Percentiles rank a stretch among this genome's conserved stretches.
phyloP scores from a whole-genome alignment of 2,888 invertebrate species.

The Erebia aethiops region DNA sequence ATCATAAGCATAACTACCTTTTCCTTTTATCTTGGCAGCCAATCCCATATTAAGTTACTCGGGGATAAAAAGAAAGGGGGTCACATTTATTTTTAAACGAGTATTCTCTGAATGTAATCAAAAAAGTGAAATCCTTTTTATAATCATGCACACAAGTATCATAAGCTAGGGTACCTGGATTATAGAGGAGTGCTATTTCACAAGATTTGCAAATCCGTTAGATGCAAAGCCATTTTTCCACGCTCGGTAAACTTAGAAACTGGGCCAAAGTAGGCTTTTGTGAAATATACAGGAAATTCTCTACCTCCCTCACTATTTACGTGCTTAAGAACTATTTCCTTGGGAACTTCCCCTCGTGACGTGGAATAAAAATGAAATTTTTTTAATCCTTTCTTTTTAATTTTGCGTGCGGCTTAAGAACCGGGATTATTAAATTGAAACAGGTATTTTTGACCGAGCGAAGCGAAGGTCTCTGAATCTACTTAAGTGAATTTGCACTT shows the following conservation, averaged over 20 bases:
- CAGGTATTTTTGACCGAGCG: too few species aligned
- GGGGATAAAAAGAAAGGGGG: slow-evolving; percentile 38
- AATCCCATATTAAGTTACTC: slow-evolving; percentile 38
- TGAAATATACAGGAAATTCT: slow-evolving; percentile 69
- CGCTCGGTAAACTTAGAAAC: slow-evolving; percentile 77
- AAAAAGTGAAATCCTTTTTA: neutral
- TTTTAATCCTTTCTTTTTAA: slow-evolving; percentile 49
- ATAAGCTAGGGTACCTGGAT: slow-evolving; percentile 36
- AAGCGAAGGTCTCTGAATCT: too few species aligned
- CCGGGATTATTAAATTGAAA: slow-evolving; percentile 31
- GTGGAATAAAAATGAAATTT: slow-evolving; percentile 66
- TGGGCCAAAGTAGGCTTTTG: slow-evolving; percentile 79
- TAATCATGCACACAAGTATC: slow-evolving; percentile 13
- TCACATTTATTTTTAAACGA: too few species aligned
- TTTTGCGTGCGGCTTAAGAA: slow-evolving; percentile 31
- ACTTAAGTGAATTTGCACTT: too few species aligned
- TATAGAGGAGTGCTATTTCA: slow-evolving; percentile 48
- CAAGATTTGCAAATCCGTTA: slow-evolving; percentile 70
- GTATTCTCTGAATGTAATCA: neutral
- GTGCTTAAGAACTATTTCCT: slow-evolving; percentile 74
- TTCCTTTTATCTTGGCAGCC: slow-evolving; percentile 40
- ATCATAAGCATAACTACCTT: slow-evolving; percentile 42
- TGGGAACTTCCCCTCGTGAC: slow-evolving; percentile 58
- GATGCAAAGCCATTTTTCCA: slow-evolving; percentile 71
- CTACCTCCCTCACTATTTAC: slow-evolving; percentile 65